phyloP scores from a whole-genome alignment of 2,888 invertebrate genomes.

The Leptinotarsa rubiginosa region DNA sequence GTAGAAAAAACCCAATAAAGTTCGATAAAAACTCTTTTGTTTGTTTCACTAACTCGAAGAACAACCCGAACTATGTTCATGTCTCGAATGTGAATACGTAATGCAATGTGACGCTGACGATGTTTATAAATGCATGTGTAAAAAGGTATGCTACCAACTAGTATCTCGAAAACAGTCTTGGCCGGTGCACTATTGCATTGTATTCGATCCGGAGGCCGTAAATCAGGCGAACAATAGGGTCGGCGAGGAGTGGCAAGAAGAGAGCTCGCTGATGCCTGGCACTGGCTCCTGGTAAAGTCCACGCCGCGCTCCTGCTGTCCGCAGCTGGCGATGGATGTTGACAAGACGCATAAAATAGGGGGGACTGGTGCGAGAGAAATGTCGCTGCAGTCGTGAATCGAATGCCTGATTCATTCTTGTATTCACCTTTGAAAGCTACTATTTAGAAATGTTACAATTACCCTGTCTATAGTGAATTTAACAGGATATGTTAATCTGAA shows the following conservation, averaged over 20 bases:
- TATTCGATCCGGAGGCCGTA: slow-evolving; percentile 60
- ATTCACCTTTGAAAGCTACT: not conserved
- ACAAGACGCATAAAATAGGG: slow-evolving; percentile 29
- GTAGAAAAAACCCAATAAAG: too few species aligned
- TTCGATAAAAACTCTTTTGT: too few species aligned
- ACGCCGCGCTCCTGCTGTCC: slow-evolving; percentile 42
- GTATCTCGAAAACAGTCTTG: slow-evolving; percentile 15
- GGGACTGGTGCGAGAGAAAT: slow-evolving; percentile 7
- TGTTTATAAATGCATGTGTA: slow-evolving; percentile 18
- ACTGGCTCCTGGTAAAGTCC: slow-evolving; percentile 46
- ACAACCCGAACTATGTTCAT: not conserved
- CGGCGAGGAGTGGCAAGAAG: slow-evolving; percentile 30
- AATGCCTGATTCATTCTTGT: slow-evolving; percentile 8
- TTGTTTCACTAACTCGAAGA: not conserved
- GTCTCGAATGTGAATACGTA: slow-evolving; percentile 4
- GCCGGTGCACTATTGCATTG: slow-evolving; percentile 61
- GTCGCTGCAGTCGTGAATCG: slow-evolving; percentile 2
- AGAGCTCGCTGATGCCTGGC: slow-evolving; percentile 33
- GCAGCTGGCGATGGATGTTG: slow-evolving; percentile 42
- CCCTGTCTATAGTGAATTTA: not conserved
- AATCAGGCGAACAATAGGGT: slow-evolving; percentile 53
- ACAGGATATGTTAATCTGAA: too few species aligned
- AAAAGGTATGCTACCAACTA: slow-evolving; percentile 22
- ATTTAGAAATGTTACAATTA: slow-evolving; percentile 3
- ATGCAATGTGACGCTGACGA: slow-evolving; percentile 17